Conservation (phyloP, 2,113 vertebrate species). For the Baryphthengus martii region DNA sequence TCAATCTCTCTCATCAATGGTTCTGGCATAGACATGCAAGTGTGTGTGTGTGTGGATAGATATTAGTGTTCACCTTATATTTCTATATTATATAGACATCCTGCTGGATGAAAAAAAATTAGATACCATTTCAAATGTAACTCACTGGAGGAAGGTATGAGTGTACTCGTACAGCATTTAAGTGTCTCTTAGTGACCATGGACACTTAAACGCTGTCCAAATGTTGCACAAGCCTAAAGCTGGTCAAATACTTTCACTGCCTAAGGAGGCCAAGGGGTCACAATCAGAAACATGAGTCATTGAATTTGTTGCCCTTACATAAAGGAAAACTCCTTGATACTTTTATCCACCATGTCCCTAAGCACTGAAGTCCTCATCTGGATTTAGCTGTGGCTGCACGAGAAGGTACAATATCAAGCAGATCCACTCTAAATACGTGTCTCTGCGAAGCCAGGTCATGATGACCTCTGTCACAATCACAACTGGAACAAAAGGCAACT, state of each 20-base stretch:
- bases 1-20: neutral
- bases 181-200: neutral
- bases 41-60: no score
- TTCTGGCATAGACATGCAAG: neutral
- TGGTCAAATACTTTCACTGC: neutral
- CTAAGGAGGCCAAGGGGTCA: neutral
- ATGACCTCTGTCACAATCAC: neutral
- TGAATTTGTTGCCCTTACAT: neutral
- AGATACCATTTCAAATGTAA: neutral
- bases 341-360: neutral
- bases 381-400: neutral
- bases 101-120: neutral
- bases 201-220: neutral
- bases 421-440: neutral
- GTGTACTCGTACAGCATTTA: neutral
- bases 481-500: neutral
- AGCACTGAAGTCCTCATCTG: neutral
- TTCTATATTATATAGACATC: neutral
- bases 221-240: neutral
- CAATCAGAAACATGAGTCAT: fast-evolving
- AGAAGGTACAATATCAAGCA: neutral
- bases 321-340: neutral
- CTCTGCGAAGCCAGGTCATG: neutral
- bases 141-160: neutral
- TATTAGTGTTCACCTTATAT: neutral